Evolutionary conservation across 2,113 vertebrate genomes (phyloP).

Genomic region (Microtus pennsylvanicus): DNA sequence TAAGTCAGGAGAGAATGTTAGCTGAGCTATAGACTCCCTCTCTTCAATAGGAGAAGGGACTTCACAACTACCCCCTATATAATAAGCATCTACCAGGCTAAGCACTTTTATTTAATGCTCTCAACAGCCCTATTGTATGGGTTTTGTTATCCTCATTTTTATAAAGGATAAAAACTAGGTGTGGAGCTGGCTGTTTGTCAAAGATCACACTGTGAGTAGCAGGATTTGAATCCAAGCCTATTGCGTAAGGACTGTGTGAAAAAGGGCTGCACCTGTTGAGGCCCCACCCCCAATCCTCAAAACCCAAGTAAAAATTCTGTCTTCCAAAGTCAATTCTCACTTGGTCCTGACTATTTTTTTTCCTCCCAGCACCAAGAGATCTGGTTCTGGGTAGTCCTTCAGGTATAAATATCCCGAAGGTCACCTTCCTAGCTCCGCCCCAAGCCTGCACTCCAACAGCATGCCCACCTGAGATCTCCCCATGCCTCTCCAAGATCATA

Average conservation of each 20-base stretch:
- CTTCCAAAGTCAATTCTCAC: not conserved
- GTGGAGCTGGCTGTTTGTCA: not conserved
- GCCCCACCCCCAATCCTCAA: not conserved
- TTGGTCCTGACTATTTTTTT: not conserved
- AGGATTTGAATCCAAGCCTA: conserved; percentile 2
- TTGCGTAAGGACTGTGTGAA: not conserved
- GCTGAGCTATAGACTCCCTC: conserved; percentile 15
- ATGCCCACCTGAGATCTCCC: not conserved
- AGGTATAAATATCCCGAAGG: not conserved
- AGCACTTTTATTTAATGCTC: not conserved
- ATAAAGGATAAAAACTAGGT: conserved; percentile 14
- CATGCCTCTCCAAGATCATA: not conserved
- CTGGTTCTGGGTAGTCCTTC: not conserved
- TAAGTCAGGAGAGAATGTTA: conserved; percentile 4
- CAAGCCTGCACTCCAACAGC: not conserved
- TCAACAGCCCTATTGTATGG: not conserved
- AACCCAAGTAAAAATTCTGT: not conserved
- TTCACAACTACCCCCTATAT: not conserved
- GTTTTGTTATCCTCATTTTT: conserved; percentile 22
- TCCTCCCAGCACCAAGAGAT: not conserved
- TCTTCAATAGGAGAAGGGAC: not conserved
- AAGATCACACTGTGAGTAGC: not conserved
- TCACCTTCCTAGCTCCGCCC: not conserved
- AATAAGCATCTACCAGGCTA: not conserved
- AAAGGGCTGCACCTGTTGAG: not conserved